Evolutionary conservation across 2,113 vertebrate genomes (phyloP), one percentile per base, ranked within the genome.

Genomic region (Tragelaphus buxtoni): DNA sequence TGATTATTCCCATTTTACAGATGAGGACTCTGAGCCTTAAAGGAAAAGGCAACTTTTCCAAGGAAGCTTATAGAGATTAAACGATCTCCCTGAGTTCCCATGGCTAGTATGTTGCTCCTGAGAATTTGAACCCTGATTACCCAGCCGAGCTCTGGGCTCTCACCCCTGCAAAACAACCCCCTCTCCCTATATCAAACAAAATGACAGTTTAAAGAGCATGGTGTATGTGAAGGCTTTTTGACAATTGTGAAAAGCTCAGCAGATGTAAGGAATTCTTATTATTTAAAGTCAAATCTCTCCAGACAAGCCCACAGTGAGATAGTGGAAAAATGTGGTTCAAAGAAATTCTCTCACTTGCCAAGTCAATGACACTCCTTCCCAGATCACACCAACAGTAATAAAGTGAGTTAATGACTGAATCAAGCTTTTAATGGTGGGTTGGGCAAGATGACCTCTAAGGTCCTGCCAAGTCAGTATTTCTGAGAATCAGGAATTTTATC

Each of bases 401-500:
- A 94, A 98, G 94, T 53, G 86, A 97, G 93, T 96, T 97, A 97
- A 98, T 96, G 96, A 97, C 91, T 85, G 93, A 97, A 97, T 92
- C 94, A 97, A 96, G 96, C 96, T 92, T 96, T 97, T 96, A 97
- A 97, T 97, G 84, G 95, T 81, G 87, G 96, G 65, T 92, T 97
- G 96, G 96, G 56, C 61, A 94, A 42, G 20, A 55, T 56, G 96
- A 90, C 96, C 96, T 96, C 90, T 58, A 65, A 85, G 95, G 96
- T 96, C 97, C 81, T 95, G 92, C 96, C 76, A 91, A 97, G 95
- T 96, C 95, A 94, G 84, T 94, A 85, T 95, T 98, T 97, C 96
- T 97, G 95, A 97, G 97, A 96, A 96, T 96, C 87, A 82, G 80
- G 85, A 96, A 97, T 97, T 96, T 96, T 98, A 97, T 98, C 97